Base-by-base conservation (phyloP, 2,797 vertebrate species). In the Esox masquinongy region DNA sequence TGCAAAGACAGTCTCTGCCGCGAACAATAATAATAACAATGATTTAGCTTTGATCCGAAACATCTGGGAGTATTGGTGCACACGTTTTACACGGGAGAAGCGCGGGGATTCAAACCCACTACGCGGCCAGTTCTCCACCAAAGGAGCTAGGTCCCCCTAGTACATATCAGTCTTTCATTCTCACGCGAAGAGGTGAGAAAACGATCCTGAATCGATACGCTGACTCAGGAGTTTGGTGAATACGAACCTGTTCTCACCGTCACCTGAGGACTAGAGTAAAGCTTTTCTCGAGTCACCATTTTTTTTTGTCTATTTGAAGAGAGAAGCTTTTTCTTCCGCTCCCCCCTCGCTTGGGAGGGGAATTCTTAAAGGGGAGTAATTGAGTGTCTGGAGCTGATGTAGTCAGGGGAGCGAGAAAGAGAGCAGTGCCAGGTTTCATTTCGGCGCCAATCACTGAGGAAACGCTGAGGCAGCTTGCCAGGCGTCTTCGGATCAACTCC, bases 351-450 rank as follows among this genome's bases (percentile, higher is more conserved):
- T 22, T 59, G 26, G 64, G 64, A 67, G 29, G 12, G 26, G 31
- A 36, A 36, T 67, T 67, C 64, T 67, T 67, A 31, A 67, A 67
- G 26, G 17, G 31, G 2, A 31, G 64, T 67, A 67, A 67, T 36
- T 67, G 31, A 67, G 15, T 67, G 64, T 67, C 64, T 8, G 64
- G 26, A 67, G 31, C 16, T 67, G 64, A 67, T 67, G 7, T 26
- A 67, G 64, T 67, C 64, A 67, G 31, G 64, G 64, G n/a, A 59
- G 53, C 7, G n/a, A 56, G 53, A n/a, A 56, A n/a, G 53, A 56
- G 53, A 56, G 19, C 16, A n/a, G 53, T 22, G 53, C 53, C 53
- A 22, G n/a, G 53, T 59, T 59, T 59, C n/a, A 59, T 59, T 59
- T 59, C n/a, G n/a, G 19, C 6, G 53, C n/a, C 2, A 59, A 22